Percentiles rank a stretch among this genome's conserved stretches.
phyloP scores from a whole-genome alignment of 1,140 invertebrate species.

The Acromyrmex heyeri region DNA sequence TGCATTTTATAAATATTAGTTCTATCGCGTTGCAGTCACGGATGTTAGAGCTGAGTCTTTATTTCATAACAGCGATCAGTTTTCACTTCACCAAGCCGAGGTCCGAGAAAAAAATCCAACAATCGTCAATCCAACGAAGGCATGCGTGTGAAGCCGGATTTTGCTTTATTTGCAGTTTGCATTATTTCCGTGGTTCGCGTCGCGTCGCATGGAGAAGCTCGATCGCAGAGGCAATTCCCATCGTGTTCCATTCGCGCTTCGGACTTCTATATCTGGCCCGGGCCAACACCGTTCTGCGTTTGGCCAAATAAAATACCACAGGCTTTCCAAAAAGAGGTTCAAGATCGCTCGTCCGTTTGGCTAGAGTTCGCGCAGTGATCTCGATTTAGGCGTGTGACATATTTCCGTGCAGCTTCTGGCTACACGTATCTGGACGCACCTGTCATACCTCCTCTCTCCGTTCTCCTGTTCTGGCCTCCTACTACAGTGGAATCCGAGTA shows the following conservation, averaged over 20 bases:
- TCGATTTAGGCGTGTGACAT: slow-evolving; percentile 57
- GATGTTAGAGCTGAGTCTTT: background rate
- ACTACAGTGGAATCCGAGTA: slow-evolving; percentile 2
- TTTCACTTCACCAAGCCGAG: background rate
- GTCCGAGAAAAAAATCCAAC: background rate
- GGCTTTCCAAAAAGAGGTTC: slow-evolving; percentile 48
- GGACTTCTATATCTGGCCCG: slow-evolving; percentile 24
- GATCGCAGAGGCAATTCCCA: background rate
- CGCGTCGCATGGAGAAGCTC: background rate
- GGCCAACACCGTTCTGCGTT: background rate
- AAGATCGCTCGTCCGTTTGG: slow-evolving; percentile 49
- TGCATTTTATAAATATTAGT: background rate
- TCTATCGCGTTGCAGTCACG: background rate
- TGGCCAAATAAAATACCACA: slow-evolving; percentile 28
- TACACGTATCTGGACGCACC: slow-evolving; percentile 59
- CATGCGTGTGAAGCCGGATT: background rate
- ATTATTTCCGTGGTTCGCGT: slow-evolving; percentile 13
- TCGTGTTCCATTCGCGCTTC: background rate
- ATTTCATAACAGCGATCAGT: no score
- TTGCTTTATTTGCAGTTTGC: background rate
- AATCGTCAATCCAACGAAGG: background rate
- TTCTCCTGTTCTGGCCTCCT: background rate
- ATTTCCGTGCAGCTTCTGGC: slow-evolving; percentile 39
- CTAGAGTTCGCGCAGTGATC: slow-evolving; percentile 22
- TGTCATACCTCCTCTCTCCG: slow-evolving; percentile 32